Evolutionary conservation across 2,113 vertebrate genomes (phyloP).

Genomic region (Lichenostomus cassidix): DNA sequence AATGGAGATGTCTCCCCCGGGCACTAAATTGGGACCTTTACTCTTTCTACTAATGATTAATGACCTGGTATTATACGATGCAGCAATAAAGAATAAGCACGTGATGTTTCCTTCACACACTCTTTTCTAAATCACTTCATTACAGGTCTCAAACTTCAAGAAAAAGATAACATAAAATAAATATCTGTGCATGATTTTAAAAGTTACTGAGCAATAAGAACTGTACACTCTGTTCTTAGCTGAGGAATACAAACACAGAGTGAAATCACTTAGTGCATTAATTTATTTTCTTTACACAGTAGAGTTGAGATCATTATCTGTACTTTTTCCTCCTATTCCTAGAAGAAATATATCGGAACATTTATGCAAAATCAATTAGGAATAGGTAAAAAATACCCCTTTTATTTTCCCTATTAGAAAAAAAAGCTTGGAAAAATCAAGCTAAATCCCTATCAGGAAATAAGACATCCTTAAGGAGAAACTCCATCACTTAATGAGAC

Average conservation of each 20-base stretch:
- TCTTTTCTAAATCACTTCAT: constrained; percentile 8
- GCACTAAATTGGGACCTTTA: constrained; percentile 62
- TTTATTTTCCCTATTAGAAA: neutral
- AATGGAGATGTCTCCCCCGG: constrained; percentile 57
- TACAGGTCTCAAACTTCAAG: neutral
- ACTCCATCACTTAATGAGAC: neutral
- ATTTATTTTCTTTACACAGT: neutral
- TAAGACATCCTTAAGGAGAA: neutral
- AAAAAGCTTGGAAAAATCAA: neutral
- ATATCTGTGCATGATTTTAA: neutral
- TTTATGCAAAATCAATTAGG: neutral
- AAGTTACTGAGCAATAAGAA: neutral
- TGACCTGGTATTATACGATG: constrained; percentile 33
- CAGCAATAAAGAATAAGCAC: constrained; percentile 28
- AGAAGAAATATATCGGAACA: neutral
- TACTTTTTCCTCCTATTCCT: neutral
- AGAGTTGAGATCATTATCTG: neutral
- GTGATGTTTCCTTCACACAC: neutral
- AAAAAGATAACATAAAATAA: neutral
- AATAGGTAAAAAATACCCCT: neutral
- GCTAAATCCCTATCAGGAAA: neutral
- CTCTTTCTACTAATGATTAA: constrained; percentile 68
- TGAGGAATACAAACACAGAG: neutral
- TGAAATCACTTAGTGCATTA: neutral
- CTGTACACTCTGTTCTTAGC: neutral